Evolutionary conservation across 2,888 invertebrate species (phyloP), one percentile per base, ranked within the genome.

Genomic region (Muscina levida): DNA sequence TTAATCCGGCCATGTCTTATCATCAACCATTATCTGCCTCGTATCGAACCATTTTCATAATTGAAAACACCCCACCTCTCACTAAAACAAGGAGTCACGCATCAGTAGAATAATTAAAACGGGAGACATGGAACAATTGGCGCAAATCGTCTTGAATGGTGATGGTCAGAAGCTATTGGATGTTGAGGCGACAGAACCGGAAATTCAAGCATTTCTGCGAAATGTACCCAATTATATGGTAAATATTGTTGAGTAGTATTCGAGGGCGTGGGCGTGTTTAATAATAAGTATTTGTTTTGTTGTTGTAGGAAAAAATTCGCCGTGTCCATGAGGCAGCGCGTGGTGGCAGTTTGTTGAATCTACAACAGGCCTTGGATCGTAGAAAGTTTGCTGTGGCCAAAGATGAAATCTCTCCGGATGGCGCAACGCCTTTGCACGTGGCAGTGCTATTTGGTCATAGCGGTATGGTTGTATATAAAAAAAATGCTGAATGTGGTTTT

Each of bases 301-400:
- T 2, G 1, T 42, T 67, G 62, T 22, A 97, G 97, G 93, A 94
- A 85, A 97, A 98, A 93, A 97, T 98, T 84, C 95, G 95, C 83
- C 93, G 95, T 79, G 97, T 98, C 31, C 98, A 98, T 88, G 91
- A 94, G 85, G 96, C 97, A 39, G 95, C 97, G 19, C 93, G 94
- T 85, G 94, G 95, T 84, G 98, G 98, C 3, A 95, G 95, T 87
- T 92, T 98, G 83, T 92, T 95, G 85, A 95, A 97, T 85, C 92
- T 98, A 72, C 97, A 97, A 90, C 94, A 95, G 84, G 94, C 97
- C 0, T 90, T 97, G 86, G 96, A 98, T 90, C 92, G 97, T 84
- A 94, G 97, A 87, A 97, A 97, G 92, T 96, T 98, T 88, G 97
- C 97, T 0, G 94, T 97, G 79, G 97, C 97, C 19, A 93, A 95